These are phyloP conservation scores for Latrodectus elegans DNA, from an alignment of 2,888 invertebrate species.

Conservation along the genomic window DNA sequence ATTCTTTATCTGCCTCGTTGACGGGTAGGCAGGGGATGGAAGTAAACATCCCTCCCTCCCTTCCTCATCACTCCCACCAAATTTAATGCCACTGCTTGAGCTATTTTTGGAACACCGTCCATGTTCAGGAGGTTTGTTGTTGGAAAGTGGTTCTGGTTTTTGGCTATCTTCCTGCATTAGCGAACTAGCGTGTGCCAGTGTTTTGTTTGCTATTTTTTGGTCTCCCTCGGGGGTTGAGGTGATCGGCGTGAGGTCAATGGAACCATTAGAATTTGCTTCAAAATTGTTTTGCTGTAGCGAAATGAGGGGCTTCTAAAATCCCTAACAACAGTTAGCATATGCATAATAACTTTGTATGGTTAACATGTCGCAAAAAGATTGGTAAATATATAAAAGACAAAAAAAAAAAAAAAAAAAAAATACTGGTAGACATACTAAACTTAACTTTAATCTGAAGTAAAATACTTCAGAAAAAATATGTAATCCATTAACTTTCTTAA, in stretches of 20 bases:
- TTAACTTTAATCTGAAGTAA: too few species aligned
- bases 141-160: slow-evolving; percentile 32
- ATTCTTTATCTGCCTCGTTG: slow-evolving; percentile 13
- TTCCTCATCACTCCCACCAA: slow-evolving; percentile 28
- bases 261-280: background rate
- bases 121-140: background rate
- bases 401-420: too few species aligned
- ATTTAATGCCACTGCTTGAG: background rate
- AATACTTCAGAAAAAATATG: too few species aligned
- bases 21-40: slow-evolving; percentile 6
- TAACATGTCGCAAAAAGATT: too few species aligned
- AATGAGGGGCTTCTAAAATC: too few species aligned
- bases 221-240: background rate
- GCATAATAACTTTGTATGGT: too few species aligned
- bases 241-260: background rate
- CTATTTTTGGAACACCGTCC: slow-evolving; percentile 26
- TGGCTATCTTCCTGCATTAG: background rate
- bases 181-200: background rate
- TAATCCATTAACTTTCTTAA: too few species aligned
- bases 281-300: too few species aligned
- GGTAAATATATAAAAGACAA: too few species aligned
- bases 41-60: slow-evolving; percentile 6
- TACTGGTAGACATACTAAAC: too few species aligned
- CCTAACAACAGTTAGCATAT: too few species aligned
- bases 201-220: background rate